Evolutionary conservation across 2,888 invertebrate genomes (phyloP), one percentile per base, ranked within the genome.

Genomic region (Drosophila hamatofila): DNA sequence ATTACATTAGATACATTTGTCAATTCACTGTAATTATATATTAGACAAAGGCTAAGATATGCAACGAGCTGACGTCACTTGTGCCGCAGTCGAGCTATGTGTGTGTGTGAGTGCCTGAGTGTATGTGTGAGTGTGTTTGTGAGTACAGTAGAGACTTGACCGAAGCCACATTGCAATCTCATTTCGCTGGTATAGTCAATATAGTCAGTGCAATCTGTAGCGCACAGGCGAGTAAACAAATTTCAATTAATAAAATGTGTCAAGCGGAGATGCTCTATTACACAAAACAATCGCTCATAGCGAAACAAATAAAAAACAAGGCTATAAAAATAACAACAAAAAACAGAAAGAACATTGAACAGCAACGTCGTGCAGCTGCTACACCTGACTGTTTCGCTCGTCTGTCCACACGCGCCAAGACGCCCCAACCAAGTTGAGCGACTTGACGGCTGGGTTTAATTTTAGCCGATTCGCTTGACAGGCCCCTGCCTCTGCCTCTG

Each of bases 241-340:
- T 89, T 89, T 85, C 80, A 89, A 87, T 89, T 89, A 81, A 85
- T 87, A 81, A 85, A 83, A 75, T 85, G 89, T 87, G 85, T 85
- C 85, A 89, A 89, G 88, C 82, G 84, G 73, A 73, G 80, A 81
- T 74, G 88, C 74, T 79, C 84, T 71, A 87, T 89, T 89, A 76
- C 84, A 83, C 74, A 81, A 72, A 65, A 75, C 71, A 58, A 58
- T 59, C 56, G 67, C 54, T 58, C 57, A 39, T 60, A 73, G 67
- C 44, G 35, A 51, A 33, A 23, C 42, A 52, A 58, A 56, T 44
- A 52, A 39, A 54, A 25, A 39, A 44, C 42, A 44, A 35, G 41
- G 44, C 54, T 35, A 35, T 21, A 46, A 44, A 54, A 27, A 37
- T n/a, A 12, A 35, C 12, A 49, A 33, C 60, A 62, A 75, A 41